Percentiles rank a stretch among this genome's conserved stretches.
Evolutionary conservation across 2,888 invertebrate genomes (phyloP).

Genomic region (Agriopis aurantiaria): DNA sequence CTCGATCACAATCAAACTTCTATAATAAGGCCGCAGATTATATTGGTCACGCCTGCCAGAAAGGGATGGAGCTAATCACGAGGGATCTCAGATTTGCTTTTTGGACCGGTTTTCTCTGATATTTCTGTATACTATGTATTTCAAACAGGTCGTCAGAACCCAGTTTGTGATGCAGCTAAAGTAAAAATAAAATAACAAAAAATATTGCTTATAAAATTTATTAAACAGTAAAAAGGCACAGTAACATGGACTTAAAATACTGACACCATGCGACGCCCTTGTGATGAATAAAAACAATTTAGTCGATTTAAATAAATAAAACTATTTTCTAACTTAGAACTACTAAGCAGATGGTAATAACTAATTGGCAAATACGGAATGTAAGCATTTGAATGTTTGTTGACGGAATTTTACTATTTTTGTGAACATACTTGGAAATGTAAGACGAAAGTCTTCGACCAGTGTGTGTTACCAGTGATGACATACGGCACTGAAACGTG

Average conservation of each 20-base stretch:
- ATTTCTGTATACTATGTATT: too few relatives aligned
- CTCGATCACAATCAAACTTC: too few relatives aligned
- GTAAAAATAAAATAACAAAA: constrained; percentile 2
- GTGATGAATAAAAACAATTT: constrained; percentile 57
- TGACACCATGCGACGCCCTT: constrained; percentile 59
- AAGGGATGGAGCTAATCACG: too few relatives aligned
- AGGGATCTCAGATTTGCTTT: too few relatives aligned
- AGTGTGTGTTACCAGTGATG: too few relatives aligned
- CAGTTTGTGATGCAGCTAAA: not conserved
- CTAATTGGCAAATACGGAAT: constrained; percentile 23
- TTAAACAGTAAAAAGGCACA: constrained; percentile 80
- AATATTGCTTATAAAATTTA: constrained; percentile 66
- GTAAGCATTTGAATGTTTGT: not conserved
- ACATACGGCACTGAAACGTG: too few relatives aligned
- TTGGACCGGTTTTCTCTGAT: too few relatives aligned
- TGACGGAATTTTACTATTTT: not conserved
- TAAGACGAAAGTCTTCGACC: too few relatives aligned
- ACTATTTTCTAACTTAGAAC: constrained; percentile 40
- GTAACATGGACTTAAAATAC: constrained; percentile 66
- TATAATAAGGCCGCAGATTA: too few relatives aligned
- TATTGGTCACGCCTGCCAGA: too few relatives aligned
- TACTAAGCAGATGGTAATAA: constrained; percentile 36
- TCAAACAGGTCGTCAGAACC: too few relatives aligned
- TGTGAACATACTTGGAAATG: too few relatives aligned
- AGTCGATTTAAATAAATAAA: constrained; percentile 44